Evolutionary conservation across 2,113 vertebrate genomes (phyloP).

Genomic region (Serinus canaria): DNA sequence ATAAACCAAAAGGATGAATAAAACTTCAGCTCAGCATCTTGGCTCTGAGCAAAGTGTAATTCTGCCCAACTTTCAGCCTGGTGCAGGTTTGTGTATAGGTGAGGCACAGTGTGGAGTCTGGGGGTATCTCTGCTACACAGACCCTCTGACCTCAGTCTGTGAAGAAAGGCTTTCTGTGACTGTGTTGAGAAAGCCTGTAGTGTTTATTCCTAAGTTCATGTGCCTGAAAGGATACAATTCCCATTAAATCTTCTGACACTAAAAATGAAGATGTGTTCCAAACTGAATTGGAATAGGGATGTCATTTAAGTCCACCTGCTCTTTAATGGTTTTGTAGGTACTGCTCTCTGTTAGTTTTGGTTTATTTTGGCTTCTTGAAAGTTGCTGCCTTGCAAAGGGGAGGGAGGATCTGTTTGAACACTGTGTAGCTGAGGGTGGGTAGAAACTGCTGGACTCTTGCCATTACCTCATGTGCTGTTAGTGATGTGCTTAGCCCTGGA

Average conservation of each 20-base stretch:
- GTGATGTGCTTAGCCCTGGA: not conserved
- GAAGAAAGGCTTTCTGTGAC: not conserved
- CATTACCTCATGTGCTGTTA: not conserved
- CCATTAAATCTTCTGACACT: not conserved
- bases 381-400: not conserved
- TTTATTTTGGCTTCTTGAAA: not conserved
- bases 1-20: not conserved
- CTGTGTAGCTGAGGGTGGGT: not conserved
- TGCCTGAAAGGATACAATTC: not conserved
- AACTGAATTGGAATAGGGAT: accelerated
- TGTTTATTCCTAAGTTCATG: accelerated
- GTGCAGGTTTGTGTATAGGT: not conserved
- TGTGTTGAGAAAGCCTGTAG: not conserved
- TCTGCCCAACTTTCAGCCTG: not conserved
- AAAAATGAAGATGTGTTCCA: not conserved
- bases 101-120: too few species aligned
- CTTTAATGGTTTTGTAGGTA: not conserved
- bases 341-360: not conserved
- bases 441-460: not conserved
- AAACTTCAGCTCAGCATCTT: not conserved
- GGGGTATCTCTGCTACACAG: not conserved
- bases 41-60: not conserved
- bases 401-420: not conserved
- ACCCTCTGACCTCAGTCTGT: not conserved
- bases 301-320: not conserved